A percentile compares a stretch with the other conserved stretches of the same genome.
phyloP scores from a whole-genome alignment of 2,888 invertebrate species.

The Stratiomys singularior region DNA sequence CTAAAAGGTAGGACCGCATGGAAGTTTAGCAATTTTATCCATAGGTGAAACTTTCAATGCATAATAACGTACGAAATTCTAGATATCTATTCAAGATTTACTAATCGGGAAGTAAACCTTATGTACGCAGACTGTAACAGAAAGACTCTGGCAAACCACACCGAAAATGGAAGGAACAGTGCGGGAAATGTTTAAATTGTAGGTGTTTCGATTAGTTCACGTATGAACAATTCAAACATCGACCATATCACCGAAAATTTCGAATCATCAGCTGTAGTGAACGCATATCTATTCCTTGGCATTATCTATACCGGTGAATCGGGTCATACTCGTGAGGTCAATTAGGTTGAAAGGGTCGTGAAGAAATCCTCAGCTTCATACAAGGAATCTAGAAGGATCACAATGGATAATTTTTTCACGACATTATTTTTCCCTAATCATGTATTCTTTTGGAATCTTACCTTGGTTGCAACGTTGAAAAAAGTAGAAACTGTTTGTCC shows the following conservation, averaged over 20 bases:
- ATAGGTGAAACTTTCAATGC: neutral
- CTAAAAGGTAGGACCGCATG: neutral
- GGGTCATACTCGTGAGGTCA: conserved; percentile 47
- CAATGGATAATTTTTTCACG: conserved; percentile 20
- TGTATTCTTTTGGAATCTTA: conserved; percentile 28
- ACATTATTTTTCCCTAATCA: neutral
- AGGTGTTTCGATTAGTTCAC: neutral
- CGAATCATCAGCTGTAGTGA: neutral
- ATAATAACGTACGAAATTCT: neutral
- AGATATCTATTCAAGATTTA: neutral
- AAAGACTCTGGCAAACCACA: neutral
- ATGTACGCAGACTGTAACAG: neutral
- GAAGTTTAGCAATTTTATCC: neutral
- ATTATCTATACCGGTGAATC: conserved; percentile 53
- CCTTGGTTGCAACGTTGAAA: conserved; percentile 35
- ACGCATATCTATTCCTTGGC: conserved; percentile 54
- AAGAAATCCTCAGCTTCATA: conserved; percentile 52
- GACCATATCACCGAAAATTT: neutral
- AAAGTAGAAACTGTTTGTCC: conserved; percentile 1
- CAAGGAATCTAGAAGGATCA: conserved; percentile 19
- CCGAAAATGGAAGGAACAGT: neutral
- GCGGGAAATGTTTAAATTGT: neutral
- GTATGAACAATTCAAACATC: neutral
- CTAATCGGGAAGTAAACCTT: neutral
- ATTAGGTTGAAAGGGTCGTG: conserved; percentile 56